Conservation (phyloP, 2,113 vertebrate genomes). For the Potamarius usumacintae region DNA sequence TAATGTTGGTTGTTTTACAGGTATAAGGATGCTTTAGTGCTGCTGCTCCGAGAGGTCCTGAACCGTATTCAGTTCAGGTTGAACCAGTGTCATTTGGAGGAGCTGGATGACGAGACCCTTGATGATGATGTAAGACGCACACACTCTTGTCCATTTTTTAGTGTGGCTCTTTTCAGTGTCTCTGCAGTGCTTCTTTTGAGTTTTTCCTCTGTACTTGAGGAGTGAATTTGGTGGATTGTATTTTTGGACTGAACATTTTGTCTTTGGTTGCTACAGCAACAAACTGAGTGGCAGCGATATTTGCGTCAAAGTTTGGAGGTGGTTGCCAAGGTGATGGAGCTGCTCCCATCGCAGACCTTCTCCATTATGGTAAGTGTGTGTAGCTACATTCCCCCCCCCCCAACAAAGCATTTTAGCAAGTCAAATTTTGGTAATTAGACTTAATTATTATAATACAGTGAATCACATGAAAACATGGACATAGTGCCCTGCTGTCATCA, state of each 20-base stretch:
- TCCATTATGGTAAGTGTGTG: slow-evolving; percentile 83
- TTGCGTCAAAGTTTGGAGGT: slow-evolving; percentile 97
- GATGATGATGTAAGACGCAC: slow-evolving; percentile 90
- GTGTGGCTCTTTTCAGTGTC: not conserved
- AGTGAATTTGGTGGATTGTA: not conserved
- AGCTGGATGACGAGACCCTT: slow-evolving; percentile 93
- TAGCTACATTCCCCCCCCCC: not conserved
- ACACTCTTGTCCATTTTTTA: not conserved
- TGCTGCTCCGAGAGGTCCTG: slow-evolving; percentile 90
- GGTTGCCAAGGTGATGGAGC: slow-evolving; percentile 98
- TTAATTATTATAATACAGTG: slow-evolving; percentile 14
- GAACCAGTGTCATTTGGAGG: slow-evolving; percentile 95
- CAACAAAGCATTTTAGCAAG: not conserved
- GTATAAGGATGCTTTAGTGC: slow-evolving; percentile 94
- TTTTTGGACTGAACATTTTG: slow-evolving; percentile 23
- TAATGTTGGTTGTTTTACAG: slow-evolving; percentile 62
- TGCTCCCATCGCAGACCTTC: slow-evolving; percentile 94
- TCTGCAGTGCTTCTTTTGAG: not conserved
- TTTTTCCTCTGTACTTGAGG: not conserved
- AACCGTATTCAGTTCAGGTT: slow-evolving; percentile 96
- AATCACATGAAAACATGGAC: not conserved
- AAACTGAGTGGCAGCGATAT: slow-evolving; percentile 98
- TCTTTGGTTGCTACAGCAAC: slow-evolving; percentile 79
- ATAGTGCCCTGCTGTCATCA: slow-evolving; percentile 62
- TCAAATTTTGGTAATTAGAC: not conserved